Evolutionary conservation across 2,113 vertebrate species (phyloP).

Genomic region (Anseranas semipalmata): DNA sequence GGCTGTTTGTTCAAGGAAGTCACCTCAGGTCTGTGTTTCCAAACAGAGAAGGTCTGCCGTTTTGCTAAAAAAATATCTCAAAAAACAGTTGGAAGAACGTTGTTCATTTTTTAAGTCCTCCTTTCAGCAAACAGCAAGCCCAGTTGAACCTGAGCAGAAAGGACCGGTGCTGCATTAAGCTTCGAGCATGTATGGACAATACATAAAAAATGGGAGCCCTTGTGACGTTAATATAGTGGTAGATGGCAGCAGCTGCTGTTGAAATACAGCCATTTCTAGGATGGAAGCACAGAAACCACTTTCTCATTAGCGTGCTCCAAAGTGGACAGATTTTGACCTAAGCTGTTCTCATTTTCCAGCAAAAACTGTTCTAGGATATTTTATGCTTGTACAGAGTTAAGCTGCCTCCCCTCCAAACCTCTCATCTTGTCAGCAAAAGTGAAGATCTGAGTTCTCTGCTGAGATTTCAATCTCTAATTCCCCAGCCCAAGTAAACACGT

Average conservation of each 20-base stretch:
- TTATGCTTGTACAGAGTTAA: not conserved
- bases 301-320: not conserved
- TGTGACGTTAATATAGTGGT: not conserved
- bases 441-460: not conserved
- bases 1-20: not conserved
- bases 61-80: not conserved
- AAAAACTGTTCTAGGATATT: not conserved
- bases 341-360: not conserved
- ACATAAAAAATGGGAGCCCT: conserved; percentile 22
- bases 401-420: not conserved
- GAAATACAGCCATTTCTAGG: not conserved
- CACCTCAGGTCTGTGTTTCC: not conserved
- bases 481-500: not conserved
- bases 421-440: not conserved
- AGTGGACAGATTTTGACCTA: not conserved
- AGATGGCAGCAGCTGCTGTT: not conserved
- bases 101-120: not conserved
- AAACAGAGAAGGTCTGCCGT: not conserved
- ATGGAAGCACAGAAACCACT: conserved; percentile 19
- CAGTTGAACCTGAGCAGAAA: not conserved
- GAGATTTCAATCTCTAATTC: not conserved
- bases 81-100: not conserved
- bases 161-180: not conserved
- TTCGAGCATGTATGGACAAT: not conserved
- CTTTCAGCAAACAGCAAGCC: not conserved